phyloP scores from a whole-genome alignment of 2,113 vertebrate species.

The Aspiorhynchus laticeps region DNA sequence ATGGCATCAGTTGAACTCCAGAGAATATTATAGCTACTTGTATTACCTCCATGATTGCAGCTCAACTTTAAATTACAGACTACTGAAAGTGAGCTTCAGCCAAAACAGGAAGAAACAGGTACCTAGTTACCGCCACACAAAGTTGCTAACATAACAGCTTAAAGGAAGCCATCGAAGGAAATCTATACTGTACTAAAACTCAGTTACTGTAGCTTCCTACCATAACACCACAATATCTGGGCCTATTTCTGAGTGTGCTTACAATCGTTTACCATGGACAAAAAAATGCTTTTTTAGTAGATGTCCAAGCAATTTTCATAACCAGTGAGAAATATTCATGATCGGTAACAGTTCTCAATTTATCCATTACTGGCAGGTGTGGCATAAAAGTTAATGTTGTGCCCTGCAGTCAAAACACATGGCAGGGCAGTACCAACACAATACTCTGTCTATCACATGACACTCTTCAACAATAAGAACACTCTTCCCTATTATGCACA shows the following conservation, averaged over 20 bases:
- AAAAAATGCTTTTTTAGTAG: background rate
- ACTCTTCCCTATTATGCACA: background rate
- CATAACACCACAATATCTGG: background rate
- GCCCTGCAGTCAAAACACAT: background rate
- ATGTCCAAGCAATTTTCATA: background rate
- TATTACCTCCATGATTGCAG: background rate
- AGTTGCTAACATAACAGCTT: background rate
- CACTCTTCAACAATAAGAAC: background rate
- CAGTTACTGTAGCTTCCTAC: background rate
- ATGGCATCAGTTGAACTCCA: constrained; percentile 12
- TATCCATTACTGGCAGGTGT: background rate
- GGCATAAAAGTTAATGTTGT: background rate
- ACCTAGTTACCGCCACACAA: background rate
- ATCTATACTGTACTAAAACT: background rate
- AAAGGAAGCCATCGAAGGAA: background rate
- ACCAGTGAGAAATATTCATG: background rate
- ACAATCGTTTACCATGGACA: background rate
- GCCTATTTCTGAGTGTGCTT: background rate
- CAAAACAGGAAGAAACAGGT: constrained; percentile 4
- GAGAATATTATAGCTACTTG: background rate
- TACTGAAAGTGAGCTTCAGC: background rate
- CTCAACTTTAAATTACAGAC: background rate
- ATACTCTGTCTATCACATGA: background rate
- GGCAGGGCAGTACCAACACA: background rate
- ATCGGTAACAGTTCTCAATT: background rate